Evolutionary conservation across 2,888 invertebrate genomes (phyloP).

Genomic region (Cecidostiba fungosa): DNA sequence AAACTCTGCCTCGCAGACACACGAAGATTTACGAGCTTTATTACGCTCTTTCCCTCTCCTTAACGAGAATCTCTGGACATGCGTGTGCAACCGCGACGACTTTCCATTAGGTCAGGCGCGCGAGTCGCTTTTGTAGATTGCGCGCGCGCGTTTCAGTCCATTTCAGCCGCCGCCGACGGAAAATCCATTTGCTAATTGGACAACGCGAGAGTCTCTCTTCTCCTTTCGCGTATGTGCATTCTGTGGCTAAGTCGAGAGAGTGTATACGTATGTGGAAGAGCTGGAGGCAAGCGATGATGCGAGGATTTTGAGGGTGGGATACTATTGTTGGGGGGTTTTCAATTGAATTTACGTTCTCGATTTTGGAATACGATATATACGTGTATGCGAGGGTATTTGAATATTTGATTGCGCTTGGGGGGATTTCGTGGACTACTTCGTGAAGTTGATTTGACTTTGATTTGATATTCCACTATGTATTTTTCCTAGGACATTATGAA

Average conservation of each 20-base stretch:
- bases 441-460: not conserved
- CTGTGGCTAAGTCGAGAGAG: not conserved
- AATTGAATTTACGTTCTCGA: not conserved
- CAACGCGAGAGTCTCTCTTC: not conserved
- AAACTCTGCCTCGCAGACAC: not conserved
- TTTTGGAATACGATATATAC: not conserved
- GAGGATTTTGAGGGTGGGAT: not conserved
- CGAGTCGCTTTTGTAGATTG: conserved; percentile 32
- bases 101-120: conserved; percentile 23
- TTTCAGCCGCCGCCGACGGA: conserved; percentile 13
- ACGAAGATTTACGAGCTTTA: conserved; percentile 37
- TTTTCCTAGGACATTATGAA: too few relatives aligned
- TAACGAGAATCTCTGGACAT: conserved; percentile 41
- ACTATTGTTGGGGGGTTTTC: not conserved
- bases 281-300: not conserved
- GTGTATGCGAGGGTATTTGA: not conserved
- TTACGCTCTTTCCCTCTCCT: conserved; percentile 20
- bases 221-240: not conserved
- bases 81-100: not conserved
- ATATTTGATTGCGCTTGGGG: not conserved
- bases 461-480: too few relatives aligned
- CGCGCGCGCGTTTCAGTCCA: conserved; percentile 10
- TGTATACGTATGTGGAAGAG: not conserved
- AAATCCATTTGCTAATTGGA: conserved; percentile 54
- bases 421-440: not conserved